Evolutionary conservation across 1,140 invertebrate species (phyloP).

Genomic region (Andricus grossulariae): DNA sequence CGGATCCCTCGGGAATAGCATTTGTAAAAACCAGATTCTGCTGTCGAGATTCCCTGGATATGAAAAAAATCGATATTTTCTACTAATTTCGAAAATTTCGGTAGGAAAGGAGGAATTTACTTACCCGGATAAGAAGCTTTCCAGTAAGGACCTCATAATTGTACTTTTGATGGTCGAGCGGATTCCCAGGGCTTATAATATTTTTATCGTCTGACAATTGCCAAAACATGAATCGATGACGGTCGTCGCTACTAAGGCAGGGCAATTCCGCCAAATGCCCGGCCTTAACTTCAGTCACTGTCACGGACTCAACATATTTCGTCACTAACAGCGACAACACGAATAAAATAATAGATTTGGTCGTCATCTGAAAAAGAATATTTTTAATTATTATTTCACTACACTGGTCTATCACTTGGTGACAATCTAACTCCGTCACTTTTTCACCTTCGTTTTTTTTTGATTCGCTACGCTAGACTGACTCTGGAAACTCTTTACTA

Average conservation of each 20-base stretch:
- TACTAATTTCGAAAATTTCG: constrained; percentile 31
- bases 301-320: constrained; percentile 48
- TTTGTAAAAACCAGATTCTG: constrained; percentile 80
- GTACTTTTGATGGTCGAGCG: constrained; percentile 79
- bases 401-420: background rate
- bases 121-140: constrained; percentile 80
- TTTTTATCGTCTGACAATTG: constrained; percentile 76
- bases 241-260: constrained; percentile 80
- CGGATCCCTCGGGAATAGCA: constrained; percentile 80
- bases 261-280: constrained; percentile 79
- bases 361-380: constrained; percentile 59
- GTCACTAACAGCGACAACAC: constrained; percentile 51
- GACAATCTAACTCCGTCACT: background rate
- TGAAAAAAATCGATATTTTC: constrained; percentile 34
- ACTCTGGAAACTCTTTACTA: too few relatives aligned
- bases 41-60: constrained; percentile 78
- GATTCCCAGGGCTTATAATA: constrained; percentile 80
- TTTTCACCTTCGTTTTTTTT: background rate
- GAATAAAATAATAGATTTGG: constrained; percentile 50
- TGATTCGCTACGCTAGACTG: background rate
- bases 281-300: constrained; percentile 76
- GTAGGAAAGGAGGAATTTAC: constrained; percentile 35
- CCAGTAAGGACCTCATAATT: constrained; percentile 83
- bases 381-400: too few relatives aligned
- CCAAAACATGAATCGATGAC: constrained; percentile 83